A percentile compares a stretch with the other conserved stretches of the same genome.
These are phyloP conservation scores for Cepaea nemoralis DNA, from an alignment of 1,140 invertebrate species.

Conservation along the genomic window DNA sequence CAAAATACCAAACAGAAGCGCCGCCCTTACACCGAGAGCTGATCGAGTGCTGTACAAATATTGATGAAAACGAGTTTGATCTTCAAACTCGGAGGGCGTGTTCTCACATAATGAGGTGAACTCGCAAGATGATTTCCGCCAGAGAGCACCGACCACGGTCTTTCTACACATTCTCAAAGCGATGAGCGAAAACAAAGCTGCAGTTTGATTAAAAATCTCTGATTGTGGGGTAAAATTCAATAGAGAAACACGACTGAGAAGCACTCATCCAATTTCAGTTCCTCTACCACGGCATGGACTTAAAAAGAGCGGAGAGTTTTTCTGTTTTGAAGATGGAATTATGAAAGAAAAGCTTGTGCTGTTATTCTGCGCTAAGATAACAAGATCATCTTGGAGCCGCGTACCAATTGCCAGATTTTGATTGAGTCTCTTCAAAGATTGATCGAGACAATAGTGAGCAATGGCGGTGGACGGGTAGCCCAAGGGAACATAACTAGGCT, in stretches of 20 bases:
- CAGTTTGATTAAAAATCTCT: conserved; percentile 9
- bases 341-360: conserved; percentile 4
- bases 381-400: not conserved
- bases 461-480: not conserved
- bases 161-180: not conserved
- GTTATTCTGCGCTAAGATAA: not conserved
- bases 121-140: conserved; percentile 8
- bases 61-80: conserved; percentile 13
- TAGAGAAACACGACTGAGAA: not conserved
- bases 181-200: conserved; percentile 1
- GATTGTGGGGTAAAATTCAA: not conserved
- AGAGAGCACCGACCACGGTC: not conserved
- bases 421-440: not conserved
- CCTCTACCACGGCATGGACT: not conserved
- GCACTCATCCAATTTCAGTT: conserved; percentile 15
- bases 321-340: not conserved
- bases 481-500: not conserved
- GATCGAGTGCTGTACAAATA: not conserved
- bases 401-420: conserved; percentile 3
- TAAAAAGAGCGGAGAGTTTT: not conserved
- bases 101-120: not conserved
- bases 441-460: not conserved
- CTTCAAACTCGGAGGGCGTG: conserved; percentile 9
- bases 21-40: not conserved
- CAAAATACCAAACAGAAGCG: not conserved